Percentiles rank a stretch among this genome's conserved stretches.
These are phyloP conservation scores for Pygmarrhopalites habei DNA, from an alignment of 1,140 invertebrate species.

Conservation along the genomic window DNA sequence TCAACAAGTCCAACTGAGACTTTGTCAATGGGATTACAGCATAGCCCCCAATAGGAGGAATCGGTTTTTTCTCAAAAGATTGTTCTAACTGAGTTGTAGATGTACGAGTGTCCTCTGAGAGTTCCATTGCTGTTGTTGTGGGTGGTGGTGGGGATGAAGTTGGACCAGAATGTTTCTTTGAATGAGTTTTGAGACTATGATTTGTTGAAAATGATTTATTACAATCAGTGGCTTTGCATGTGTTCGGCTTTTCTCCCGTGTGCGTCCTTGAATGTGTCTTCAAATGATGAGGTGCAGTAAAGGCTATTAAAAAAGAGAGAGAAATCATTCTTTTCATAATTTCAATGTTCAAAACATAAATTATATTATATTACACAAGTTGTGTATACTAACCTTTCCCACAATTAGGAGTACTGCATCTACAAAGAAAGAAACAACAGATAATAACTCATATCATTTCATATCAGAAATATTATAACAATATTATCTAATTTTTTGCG, in stretches of 20 bases:
- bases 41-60: constrained; percentile 10
- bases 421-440: too few species aligned
- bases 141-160: background rate
- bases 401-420: constrained; percentile 13
- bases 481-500: constrained; percentile 5
- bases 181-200: constrained; percentile 70
- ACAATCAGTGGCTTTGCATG: constrained; percentile 64
- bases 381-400: background rate
- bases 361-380: constrained; percentile 21
- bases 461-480: too few species aligned
- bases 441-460: too few species aligned
- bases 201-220: constrained; percentile 69
- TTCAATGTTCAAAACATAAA: too few species aligned
- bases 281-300: constrained; percentile 86
- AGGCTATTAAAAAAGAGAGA: constrained; percentile 82
- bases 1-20: constrained; percentile 21
- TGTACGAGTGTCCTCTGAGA: too few species aligned
- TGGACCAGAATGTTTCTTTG: constrained; percentile 9
- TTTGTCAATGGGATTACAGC: constrained; percentile 28
- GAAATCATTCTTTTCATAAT: too few species aligned
- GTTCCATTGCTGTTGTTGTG: too few species aligned
- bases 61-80: too few species aligned
- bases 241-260: constrained; percentile 68
- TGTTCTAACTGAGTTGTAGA: too few species aligned
- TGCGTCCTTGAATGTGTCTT: constrained; percentile 75